Base-by-base conservation (phyloP, 1,140 invertebrate genomes). In the Scaptomyza graminum region DNA sequence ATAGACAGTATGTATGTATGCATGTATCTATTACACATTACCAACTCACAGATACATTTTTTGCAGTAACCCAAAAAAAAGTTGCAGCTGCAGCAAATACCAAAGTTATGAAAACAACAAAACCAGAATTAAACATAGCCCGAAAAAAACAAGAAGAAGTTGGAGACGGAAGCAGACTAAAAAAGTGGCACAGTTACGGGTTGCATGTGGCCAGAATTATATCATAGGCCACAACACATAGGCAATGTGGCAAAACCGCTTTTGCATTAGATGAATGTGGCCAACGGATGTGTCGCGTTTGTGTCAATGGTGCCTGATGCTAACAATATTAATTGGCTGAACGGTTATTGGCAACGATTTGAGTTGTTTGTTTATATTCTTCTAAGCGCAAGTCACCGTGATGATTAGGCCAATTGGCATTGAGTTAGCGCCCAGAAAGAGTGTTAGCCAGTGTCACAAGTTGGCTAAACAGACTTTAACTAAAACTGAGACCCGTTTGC, bases 271-370 rank as follows among this genome's bases (percentile, higher is more conserved):
- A 57, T 50, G 43, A 43, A 34, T 44, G 59, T 39, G 55, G 73
- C 31, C 61, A 80, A 51, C 81, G 76, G 81, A 80, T 84, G 79
- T 80, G 67, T 22, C 18, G 64, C 55, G 41, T 76, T 63, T 76
- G 76, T 76, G 72, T 74, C 77, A 76, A 73, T 73, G 78, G 67
- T 52, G 47, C 31, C 56, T 8, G 13, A 18, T 44, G 18, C 37
- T 39, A 43, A 64, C 79, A 87, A 85, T 74, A 85, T 74, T 85
- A 85, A 85, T 81, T 81, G 81, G 55, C 78, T 60, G 85, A 84
- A 84, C 81, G 69, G 81, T 85, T 85, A 87, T 85, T 82, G 79
- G 64, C 70, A 81, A 78, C 59, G 62, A 34, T 34, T 34, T 62
- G 62, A 6, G 5, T 31, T 31, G 28, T 5, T 43, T 22, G 18